These are phyloP conservation scores for Argya squamiceps DNA, from an alignment of 2,797 vertebrate species.

Conservation along the genomic window DNA sequence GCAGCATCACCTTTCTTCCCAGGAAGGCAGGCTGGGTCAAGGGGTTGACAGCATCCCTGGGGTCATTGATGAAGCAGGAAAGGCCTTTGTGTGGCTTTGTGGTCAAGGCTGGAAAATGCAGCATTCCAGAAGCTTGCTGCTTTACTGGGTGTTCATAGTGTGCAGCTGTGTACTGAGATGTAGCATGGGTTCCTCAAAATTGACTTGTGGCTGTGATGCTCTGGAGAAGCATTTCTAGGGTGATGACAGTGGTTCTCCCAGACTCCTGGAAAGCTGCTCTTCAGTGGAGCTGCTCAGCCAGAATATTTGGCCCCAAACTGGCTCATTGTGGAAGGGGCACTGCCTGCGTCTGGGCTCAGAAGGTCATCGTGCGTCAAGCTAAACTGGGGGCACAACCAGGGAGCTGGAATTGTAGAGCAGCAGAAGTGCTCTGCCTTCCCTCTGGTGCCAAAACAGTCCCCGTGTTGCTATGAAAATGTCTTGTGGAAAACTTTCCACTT, in stretches of 20 bases:
- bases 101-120: background rate
- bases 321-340: background rate
- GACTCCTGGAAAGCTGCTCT: background rate
- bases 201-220: background rate
- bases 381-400: background rate
- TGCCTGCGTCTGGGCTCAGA: background rate
- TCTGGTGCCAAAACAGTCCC: background rate
- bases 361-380: background rate
- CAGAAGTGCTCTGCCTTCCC: background rate
- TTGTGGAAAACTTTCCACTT: constrained; percentile 25
- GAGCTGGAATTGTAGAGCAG: background rate
- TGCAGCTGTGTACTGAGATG: background rate
- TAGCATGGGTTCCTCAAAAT: background rate
- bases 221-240: background rate
- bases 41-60: background rate
- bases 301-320: background rate
- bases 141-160: background rate
- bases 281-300: background rate
- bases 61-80: background rate
- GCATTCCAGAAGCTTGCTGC: background rate
- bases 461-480: background rate
- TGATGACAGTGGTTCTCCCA: background rate
- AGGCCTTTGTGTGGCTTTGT: background rate
- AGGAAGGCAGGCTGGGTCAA: background rate
- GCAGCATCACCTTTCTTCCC: background rate